A percentile compares a stretch with the other conserved stretches of the same genome.
Conservation (phyloP, 1,140 invertebrate genomes). For the Coboldia fuscipes region DNA sequence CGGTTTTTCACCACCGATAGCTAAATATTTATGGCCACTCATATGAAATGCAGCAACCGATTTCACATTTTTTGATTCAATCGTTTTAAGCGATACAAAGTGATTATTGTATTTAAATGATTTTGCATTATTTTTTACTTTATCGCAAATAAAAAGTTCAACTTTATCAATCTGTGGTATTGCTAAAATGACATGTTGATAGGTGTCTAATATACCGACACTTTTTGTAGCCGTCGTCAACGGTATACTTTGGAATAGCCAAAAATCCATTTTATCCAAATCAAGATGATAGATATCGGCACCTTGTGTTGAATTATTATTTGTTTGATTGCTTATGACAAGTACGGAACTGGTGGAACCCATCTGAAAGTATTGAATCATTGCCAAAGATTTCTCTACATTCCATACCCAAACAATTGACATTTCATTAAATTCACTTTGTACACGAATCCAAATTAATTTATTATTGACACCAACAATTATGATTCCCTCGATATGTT, state of each 20-base stretch:
- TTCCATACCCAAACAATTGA: constrained; percentile 11
- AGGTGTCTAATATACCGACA: constrained; percentile 11
- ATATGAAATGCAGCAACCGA: constrained; percentile 17
- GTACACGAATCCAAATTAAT: constrained; percentile 10
- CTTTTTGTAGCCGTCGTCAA: constrained; percentile 7
- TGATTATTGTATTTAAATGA: neutral
- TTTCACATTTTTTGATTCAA: constrained; percentile 6
- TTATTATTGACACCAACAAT: constrained; percentile 7
- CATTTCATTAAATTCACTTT: neutral
- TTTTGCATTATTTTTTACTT: neutral
- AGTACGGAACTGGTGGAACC: constrained; percentile 9
- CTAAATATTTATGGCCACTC: constrained; percentile 22
- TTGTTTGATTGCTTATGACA: constrained; percentile 6
- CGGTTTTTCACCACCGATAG: constrained; percentile 18
- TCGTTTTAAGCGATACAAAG: constrained; percentile 6
- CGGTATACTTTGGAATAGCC: constrained; percentile 13
- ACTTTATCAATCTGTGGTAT: constrained; percentile 11
- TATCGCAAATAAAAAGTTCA: constrained; percentile 9
- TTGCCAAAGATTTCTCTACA: constrained; percentile 4
- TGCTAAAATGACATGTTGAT: constrained; percentile 12
- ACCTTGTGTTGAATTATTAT: neutral
- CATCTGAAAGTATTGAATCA: constrained; percentile 8
- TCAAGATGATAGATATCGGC: constrained; percentile 14
- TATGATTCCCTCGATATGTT: constrained; percentile 9
- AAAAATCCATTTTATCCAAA: constrained; percentile 10